phyloP scores from a whole-genome alignment of 2,113 vertebrate genomes.

The Sminthopsis crassicaudata region DNA sequence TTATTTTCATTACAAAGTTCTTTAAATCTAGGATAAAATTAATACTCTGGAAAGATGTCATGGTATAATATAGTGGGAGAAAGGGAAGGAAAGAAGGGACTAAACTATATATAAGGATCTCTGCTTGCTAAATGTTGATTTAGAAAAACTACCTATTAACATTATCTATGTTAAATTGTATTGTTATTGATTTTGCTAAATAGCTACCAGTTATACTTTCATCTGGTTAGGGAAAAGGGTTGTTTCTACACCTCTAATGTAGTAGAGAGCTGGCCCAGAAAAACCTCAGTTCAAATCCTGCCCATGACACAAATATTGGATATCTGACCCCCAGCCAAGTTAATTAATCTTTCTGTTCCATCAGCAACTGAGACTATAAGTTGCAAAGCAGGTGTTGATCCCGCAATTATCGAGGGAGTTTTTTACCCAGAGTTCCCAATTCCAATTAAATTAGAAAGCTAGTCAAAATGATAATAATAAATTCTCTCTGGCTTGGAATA shows the following conservation, averaged over 20 bases:
- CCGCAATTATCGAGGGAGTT: neutral
- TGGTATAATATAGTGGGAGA: neutral
- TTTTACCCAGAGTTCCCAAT: neutral
- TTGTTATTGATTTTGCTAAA: neutral
- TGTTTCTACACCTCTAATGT: neutral
- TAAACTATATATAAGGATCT: neutral
- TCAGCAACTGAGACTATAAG: neutral
- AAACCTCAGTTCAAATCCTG: neutral
- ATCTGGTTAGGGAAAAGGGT: neutral
- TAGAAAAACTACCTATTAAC: neutral
- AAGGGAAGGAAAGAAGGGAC: neutral
- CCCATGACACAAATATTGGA: neutral
- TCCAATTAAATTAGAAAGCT: neutral
- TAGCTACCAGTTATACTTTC: neutral
- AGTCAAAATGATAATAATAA: neutral
- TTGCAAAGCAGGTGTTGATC: neutral
- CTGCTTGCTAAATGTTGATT: neutral
- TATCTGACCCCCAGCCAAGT: neutral
- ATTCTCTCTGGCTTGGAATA: constrained; percentile 68
- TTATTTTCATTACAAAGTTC: constrained; percentile 58
- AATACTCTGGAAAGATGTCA: constrained; percentile 33
- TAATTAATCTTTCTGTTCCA: neutral
- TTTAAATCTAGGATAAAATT: constrained; percentile 55
- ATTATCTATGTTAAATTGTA: neutral
- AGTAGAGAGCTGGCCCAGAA: neutral